Conservation (phyloP, 2,888 invertebrate species). For the Dasypolia templi region DNA sequence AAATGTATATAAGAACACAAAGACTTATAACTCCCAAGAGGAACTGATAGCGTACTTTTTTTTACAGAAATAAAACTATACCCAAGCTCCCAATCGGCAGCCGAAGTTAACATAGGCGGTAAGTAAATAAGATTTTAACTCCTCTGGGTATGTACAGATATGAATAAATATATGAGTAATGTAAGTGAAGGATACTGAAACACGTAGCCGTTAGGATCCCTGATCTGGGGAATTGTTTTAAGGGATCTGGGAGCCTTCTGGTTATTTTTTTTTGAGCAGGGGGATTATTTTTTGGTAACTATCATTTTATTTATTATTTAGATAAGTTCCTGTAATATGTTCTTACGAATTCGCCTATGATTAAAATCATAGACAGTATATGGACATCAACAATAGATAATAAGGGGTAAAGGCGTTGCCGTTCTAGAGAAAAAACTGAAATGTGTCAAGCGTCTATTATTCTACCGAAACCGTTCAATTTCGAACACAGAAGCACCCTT, state of each 20-base stretch:
- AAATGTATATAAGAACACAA: slow-evolving; percentile 20
- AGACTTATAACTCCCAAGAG: slow-evolving; percentile 33
- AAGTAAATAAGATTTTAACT: slow-evolving; percentile 69
- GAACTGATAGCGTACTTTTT: slow-evolving; percentile 45
- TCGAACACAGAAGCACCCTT: no score
- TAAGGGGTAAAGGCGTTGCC: no score
- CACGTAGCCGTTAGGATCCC: slow-evolving; percentile 55
- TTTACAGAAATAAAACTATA: slow-evolving; percentile 81
- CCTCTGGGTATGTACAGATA: slow-evolving; percentile 65
- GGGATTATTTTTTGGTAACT: not conserved
- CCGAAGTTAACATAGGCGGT: slow-evolving; percentile 75
- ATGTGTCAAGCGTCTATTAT: no score
- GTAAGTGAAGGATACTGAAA: slow-evolving; percentile 61
- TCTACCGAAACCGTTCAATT: no score
- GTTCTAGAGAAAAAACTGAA: no score
- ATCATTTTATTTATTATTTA: slow-evolving; percentile 20
- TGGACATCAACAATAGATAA: no score
- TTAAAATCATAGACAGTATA: no score
- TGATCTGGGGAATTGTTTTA: slow-evolving; percentile 57
- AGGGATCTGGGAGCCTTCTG: slow-evolving; percentile 16
- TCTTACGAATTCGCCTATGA: no score
- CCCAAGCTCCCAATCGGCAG: slow-evolving; percentile 76
- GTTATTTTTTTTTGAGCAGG: no score
- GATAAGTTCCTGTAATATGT: not conserved
- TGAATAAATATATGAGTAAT: slow-evolving; percentile 66